A percentile compares a stretch with the other conserved stretches of the same genome.
These are phyloP conservation scores for Astyanax mexicanus DNA, from an alignment of 2,797 vertebrate genomes.

Conservation along the genomic window DNA sequence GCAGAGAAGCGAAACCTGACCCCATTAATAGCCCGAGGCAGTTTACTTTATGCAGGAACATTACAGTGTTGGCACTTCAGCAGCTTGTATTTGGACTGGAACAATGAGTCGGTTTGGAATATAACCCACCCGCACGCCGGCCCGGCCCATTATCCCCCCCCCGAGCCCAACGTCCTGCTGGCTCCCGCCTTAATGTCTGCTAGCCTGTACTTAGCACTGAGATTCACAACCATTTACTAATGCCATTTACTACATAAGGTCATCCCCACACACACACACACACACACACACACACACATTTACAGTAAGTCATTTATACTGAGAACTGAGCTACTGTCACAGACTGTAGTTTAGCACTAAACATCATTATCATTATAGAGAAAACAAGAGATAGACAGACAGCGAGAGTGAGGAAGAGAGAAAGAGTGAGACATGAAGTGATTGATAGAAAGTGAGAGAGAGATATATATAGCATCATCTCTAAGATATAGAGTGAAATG, in stretches of 20 bases:
- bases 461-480: too few species aligned
- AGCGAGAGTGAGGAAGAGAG: too few species aligned
- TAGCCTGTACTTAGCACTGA: slow-evolving; percentile 68
- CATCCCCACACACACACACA: slow-evolving; percentile 49
- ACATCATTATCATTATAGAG: slow-evolving; percentile 47
- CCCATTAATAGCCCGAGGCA: slow-evolving; percentile 29
- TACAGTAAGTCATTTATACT: slow-evolving; percentile 51
- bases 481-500: too few species aligned
- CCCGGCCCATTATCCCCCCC: slow-evolving; percentile 37
- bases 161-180: slow-evolving; percentile 50
- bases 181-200: slow-evolving; percentile 55
- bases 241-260: slow-evolving; percentile 80
- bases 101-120: slow-evolving; percentile 33
- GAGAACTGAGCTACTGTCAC: slow-evolving; percentile 29
- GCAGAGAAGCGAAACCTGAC: background rate
- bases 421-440: slow-evolving; percentile 32
- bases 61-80: slow-evolving; percentile 46
- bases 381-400: slow-evolving; percentile 13
- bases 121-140: slow-evolving; percentile 45
- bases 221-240: slow-evolving; percentile 77
- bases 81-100: slow-evolving; percentile 37
- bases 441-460: too few species aligned
- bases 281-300: slow-evolving; percentile 26
- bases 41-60: slow-evolving; percentile 38
- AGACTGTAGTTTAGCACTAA: slow-evolving; percentile 53